Evolutionary conservation across 2,113 vertebrate species (phyloP).

Genomic region (Irena cyanogastra): DNA sequence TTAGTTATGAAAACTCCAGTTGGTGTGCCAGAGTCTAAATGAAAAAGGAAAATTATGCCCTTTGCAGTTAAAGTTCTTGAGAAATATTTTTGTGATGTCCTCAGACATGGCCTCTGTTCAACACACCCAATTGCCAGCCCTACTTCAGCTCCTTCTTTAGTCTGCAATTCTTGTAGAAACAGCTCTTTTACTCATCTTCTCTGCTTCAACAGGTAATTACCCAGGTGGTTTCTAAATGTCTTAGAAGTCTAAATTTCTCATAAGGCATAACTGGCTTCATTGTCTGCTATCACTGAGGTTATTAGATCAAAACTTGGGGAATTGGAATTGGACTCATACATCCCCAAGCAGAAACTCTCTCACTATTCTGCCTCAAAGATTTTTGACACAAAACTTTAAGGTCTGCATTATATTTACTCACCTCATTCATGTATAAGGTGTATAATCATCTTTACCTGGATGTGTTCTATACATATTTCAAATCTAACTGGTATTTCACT

Average conservation of each 20-base stretch:
- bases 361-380: neutral
- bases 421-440: rapidly evolving
- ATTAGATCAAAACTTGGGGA: neutral
- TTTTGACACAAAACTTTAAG: neutral
- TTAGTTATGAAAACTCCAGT: neutral
- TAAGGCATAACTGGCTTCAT: neutral
- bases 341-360: neutral
- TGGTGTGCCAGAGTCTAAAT: neutral
- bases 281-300: neutral
- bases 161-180: neutral
- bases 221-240: neutral
- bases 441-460: neutral
- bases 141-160: neutral
- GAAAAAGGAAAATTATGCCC: neutral
- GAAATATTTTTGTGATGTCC: neutral
- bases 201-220: neutral
- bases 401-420: neutral
- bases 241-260: neutral
- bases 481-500: neutral
- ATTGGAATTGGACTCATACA: neutral
- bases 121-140: rapidly evolving
- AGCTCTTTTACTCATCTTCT: neutral
- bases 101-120: rapidly evolving
- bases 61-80: neutral
- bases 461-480: rapidly evolving